Percentiles rank a stretch among this genome's conserved stretches.
Evolutionary conservation across 2,888 invertebrate genomes (phyloP).

Genomic region (Baronia brevicornis): DNA sequence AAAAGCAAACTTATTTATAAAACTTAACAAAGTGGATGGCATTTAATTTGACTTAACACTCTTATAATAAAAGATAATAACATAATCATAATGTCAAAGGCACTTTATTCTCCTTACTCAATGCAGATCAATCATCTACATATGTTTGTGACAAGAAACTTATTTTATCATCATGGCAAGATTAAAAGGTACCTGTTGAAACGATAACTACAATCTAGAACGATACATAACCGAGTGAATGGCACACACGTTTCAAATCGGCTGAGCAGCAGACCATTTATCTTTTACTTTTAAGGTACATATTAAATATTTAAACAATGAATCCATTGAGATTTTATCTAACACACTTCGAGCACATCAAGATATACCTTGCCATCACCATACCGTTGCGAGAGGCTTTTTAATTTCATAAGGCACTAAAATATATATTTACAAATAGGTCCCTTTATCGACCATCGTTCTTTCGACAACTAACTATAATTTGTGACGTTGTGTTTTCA

Average conservation of each 20-base stretch:
- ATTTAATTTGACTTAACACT: conserved; percentile 75
- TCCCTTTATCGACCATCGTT: conserved; percentile 32
- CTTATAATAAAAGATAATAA: conserved; percentile 61
- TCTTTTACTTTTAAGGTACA: conserved; percentile 38
- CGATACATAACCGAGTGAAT: conserved; percentile 71
- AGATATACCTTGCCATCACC: conserved; percentile 50
- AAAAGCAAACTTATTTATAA: conserved; percentile 66
- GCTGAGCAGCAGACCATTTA: conserved; percentile 39
- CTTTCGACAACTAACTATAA: conserved; percentile 39
- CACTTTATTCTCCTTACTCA: conserved; percentile 58
- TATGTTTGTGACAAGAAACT: conserved; percentile 68
- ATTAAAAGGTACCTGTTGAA: conserved; percentile 75
- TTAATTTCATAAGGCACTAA: conserved; percentile 64
- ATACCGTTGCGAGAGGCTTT: conserved; percentile 37
- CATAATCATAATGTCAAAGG: conserved; percentile 67
- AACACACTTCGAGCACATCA: conserved; percentile 21
- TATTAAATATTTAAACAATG: conserved; percentile 20
- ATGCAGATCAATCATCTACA: conserved; percentile 51
- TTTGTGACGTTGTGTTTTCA: conserved; percentile 51
- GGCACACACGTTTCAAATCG: conserved; percentile 65
- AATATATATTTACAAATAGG: conserved; percentile 61
- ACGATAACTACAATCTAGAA: conserved; percentile 63
- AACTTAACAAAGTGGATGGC: conserved; percentile 76
- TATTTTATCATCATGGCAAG: conserved; percentile 75
- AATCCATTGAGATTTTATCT: conserved; percentile 2